Conservation (phyloP, 2,888 invertebrate species). For the Eupithecia tripunctaria region DNA sequence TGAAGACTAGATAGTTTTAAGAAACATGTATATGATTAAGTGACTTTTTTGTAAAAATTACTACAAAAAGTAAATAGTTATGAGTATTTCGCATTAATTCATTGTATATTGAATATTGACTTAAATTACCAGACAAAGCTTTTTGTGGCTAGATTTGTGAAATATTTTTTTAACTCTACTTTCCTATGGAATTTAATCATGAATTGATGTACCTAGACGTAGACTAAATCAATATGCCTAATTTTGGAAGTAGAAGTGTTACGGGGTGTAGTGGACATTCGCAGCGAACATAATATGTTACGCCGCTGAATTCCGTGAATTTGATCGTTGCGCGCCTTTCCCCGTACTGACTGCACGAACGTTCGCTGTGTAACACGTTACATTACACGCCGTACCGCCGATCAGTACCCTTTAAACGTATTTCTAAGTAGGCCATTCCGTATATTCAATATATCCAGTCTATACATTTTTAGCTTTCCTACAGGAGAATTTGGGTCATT, state of each 20-base stretch:
- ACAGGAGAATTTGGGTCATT: background rate
- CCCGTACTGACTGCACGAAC: too few species aligned
- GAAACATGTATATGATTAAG: conserved; percentile 44
- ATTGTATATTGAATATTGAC: background rate
- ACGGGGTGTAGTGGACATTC: too few species aligned
- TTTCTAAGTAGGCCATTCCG: background rate
- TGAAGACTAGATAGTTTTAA: conserved; percentile 21
- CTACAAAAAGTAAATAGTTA: background rate
- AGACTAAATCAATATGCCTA: conserved; percentile 45
- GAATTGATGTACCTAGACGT: conserved; percentile 45
- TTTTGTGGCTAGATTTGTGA: background rate
- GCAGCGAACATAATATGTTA: too few species aligned
- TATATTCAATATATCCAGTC: background rate
- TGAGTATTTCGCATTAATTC: background rate
- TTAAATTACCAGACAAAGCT: background rate
- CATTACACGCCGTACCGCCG: too few species aligned
- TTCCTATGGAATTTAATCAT: conserved; percentile 48
- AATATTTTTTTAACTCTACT: background rate
- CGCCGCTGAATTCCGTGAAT: too few species aligned
- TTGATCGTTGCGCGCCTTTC: too few species aligned
- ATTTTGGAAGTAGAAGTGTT: conserved; percentile 46
- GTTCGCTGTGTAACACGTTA: too few species aligned
- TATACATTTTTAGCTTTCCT: background rate
- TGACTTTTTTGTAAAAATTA: conserved; percentile 17
- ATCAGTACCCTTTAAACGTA: too few species aligned